phyloP scores from a whole-genome alignment of 2,797 vertebrate species.

The Sparidentex hasta region DNA sequence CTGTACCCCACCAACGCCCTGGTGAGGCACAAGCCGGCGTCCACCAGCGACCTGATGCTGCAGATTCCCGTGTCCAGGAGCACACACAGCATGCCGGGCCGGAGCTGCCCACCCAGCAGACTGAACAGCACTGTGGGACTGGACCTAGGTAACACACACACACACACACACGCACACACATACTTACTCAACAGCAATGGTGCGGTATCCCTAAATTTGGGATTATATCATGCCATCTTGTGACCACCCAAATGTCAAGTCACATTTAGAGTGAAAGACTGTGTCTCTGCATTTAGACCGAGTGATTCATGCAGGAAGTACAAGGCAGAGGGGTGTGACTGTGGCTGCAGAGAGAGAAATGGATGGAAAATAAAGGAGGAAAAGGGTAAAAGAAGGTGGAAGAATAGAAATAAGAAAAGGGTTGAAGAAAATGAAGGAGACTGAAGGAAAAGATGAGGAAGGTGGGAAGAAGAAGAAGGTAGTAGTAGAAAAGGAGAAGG shows the following conservation, averaged over 20 bases:
- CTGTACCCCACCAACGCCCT: constrained; percentile 95
- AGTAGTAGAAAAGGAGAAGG: too few species aligned
- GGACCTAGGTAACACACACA: constrained; percentile 79
- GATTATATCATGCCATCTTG: neutral
- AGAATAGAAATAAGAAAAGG: too few species aligned
- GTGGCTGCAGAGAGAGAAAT: neutral
- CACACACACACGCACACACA: neutral
- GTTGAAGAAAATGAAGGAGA: neutral
- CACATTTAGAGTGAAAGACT: neutral
- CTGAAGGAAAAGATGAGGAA: neutral
- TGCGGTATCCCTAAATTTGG: neutral
- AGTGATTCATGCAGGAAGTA: neutral
- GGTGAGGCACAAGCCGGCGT: constrained; percentile 88
- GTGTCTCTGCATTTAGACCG: neutral
- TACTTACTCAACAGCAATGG: neutral
- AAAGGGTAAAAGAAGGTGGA: too few species aligned
- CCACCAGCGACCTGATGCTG: constrained; percentile 79
- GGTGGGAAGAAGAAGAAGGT: too few species aligned
- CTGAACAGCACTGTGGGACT: constrained; percentile 79
- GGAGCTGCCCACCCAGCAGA: constrained; percentile 82
- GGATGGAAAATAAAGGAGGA: too few species aligned
- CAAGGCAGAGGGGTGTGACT: neutral
- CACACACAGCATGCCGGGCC: constrained; percentile 72
- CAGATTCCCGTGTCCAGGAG: constrained; percentile 80
- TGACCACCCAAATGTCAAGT: neutral